These are phyloP conservation scores for Agapostemon virescens DNA, from an alignment of 2,888 invertebrate genomes.

Conservation along the genomic window DNA sequence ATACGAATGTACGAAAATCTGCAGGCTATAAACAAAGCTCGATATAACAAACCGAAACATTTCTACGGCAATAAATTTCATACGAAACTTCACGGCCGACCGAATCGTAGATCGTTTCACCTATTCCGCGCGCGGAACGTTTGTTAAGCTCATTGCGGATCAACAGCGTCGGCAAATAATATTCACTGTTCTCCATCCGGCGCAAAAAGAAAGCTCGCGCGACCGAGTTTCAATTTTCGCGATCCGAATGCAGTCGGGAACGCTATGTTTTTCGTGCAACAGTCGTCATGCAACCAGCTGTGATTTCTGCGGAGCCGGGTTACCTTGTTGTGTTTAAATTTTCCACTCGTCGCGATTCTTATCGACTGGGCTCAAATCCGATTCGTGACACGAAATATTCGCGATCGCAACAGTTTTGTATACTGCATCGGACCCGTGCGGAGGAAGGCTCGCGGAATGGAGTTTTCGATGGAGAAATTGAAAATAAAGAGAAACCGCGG, in stretches of 20 bases:
- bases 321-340: not conserved
- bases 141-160: too few relatives aligned
- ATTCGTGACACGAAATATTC: not conserved
- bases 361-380: not conserved
- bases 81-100: not conserved
- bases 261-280: not conserved
- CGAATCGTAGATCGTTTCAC: not conserved
- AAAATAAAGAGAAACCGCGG: not conserved
- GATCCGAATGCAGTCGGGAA: not conserved
- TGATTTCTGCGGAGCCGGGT: not conserved
- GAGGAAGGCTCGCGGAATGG: not conserved
- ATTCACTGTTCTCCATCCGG: not conserved
- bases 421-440: too few relatives aligned
- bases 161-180: not conserved
- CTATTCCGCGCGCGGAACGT: not conserved
- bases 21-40: too few relatives aligned
- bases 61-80: not conserved
- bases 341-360: not conserved
- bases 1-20: too few relatives aligned
- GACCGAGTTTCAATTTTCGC: not conserved
- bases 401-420: not conserved
- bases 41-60: too few relatives aligned
- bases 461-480: slow-evolving; percentile 5
- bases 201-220: not conserved
- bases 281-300: not conserved